These are phyloP conservation scores for Pelvicachromis taeniatus DNA, from an alignment of 2,113 vertebrate genomes.

Conservation along the genomic window DNA sequence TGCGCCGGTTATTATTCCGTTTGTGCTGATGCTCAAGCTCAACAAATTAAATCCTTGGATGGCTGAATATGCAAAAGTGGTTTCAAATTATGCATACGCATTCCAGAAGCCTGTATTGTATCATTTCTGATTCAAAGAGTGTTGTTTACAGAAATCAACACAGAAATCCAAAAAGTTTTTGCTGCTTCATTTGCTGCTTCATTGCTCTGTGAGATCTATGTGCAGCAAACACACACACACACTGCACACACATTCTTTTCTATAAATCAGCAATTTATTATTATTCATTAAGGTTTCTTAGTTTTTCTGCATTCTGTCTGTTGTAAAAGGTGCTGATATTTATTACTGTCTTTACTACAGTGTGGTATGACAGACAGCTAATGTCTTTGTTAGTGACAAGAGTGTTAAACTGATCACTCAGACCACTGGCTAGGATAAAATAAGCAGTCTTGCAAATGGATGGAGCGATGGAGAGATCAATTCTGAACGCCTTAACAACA, in stretches of 20 bases:
- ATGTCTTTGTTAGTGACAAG: background rate
- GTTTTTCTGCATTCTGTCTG: fast-evolving
- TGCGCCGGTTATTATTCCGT: background rate
- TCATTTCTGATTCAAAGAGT: background rate
- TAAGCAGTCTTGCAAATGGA: background rate
- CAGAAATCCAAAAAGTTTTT: background rate
- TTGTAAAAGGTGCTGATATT: background rate
- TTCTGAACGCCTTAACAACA: background rate
- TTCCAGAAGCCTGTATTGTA: background rate
- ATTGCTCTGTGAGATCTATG: background rate
- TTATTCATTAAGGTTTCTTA: background rate
- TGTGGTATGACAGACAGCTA: background rate
- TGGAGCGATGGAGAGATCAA: background rate
- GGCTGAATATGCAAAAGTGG: slow-evolving; percentile 12
- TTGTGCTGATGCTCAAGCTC: slow-evolving; percentile 5
- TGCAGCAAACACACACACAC: background rate
- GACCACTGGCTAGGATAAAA: background rate
- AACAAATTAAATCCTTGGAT: slow-evolving; percentile 30
- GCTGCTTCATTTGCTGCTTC: background rate
- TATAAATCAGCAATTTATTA: background rate
- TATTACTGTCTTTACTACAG: background rate
- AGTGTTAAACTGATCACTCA: background rate
- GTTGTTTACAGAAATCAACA: slow-evolving; percentile 10
- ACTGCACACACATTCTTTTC: background rate
- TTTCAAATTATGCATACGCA: background rate